Evolutionary conservation across 2,888 invertebrate species (phyloP).

Genomic region (Quadroppia sp.): DNA sequence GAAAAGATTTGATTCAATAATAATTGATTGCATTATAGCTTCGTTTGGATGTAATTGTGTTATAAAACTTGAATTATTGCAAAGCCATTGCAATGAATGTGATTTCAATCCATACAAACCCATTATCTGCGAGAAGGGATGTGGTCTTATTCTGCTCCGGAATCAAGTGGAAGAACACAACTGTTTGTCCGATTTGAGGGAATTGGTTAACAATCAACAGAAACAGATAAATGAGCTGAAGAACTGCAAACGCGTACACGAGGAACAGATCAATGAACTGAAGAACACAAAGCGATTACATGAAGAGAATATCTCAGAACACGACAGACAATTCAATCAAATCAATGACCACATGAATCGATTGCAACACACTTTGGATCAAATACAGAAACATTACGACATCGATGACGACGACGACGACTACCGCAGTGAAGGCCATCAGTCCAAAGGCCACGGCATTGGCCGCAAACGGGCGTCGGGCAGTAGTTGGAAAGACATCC

Average conservation of each 20-base stretch:
- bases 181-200: constrained; percentile 80
- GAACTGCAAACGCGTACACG: constrained; percentile 27
- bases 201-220: constrained; percentile 77
- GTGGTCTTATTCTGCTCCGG: constrained; percentile 88
- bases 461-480: not conserved
- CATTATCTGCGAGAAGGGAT: constrained; percentile 86
- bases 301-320: constrained; percentile 28
- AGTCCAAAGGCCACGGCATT: constrained; percentile 29
- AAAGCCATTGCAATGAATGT: constrained; percentile 84
- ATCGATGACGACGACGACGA: constrained; percentile 10
- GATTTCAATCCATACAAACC: constrained; percentile 90
- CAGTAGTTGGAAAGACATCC: constrained; percentile 34
- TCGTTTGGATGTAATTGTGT: constrained; percentile 77
- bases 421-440: not conserved
- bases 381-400: constrained; percentile 26
- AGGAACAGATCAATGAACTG: constrained; percentile 38
- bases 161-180: constrained; percentile 87
- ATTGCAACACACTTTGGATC: constrained; percentile 30
- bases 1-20: not conserved
- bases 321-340: constrained; percentile 18
- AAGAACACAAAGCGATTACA: constrained; percentile 33
- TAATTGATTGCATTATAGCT: constrained; percentile 51
- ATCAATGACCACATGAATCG: constrained; percentile 15
- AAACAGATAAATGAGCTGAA: constrained; percentile 68
- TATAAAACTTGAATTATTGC: constrained; percentile 76